Base-by-base conservation (phyloP, 2,797 vertebrate species). In the Sylvilagus floridanus region DNA sequence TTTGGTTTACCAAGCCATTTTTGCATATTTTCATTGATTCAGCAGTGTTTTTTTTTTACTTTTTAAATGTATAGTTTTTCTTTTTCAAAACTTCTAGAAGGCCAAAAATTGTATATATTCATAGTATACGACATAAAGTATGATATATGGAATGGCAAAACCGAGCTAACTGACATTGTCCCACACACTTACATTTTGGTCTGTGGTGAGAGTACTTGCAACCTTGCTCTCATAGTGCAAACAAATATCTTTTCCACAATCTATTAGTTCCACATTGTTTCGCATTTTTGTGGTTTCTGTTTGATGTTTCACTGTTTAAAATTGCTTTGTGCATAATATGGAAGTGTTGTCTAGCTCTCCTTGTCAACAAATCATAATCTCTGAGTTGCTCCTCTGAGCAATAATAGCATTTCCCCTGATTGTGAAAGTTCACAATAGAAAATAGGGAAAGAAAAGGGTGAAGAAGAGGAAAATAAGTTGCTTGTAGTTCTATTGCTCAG, bases 381-480 rank as follows among this genome's bases (percentile, higher is more conserved):
- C 7, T 68, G 42, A 77, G 57, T 16, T 26, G 19, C 35, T 85
- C 73, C 69, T 69, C n/a, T 72, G 32, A 37, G 22, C 69, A 52
- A 76, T 65, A 71, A 16, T 57, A 60, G 28, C 16, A 32, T 35
- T 68, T 88, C 13, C 22, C 10, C 14, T 9, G 17, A 62, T 72
- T 50, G 62, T 66, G 24, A 69, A 82, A 66, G 10, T 82, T 83
- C 5, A 26, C 19, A 16, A 7, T 32, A 35, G 28, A 83, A 78
- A 37, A 72, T 57, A 71, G 86, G n/a, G 14, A 52, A 90, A 75
- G 37, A 66, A 65, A 50, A 87, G 10, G 14, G 3, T 16, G n/a
- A 88, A 52, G n/a, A 88, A 52, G 65, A 93, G 73, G 71, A n/a
- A 72, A 82, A 72, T 30, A n/a, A 35, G 65, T 77, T 78, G 28